Conservation (phyloP, 2,888 invertebrate genomes). For the Cancer borealis region DNA sequence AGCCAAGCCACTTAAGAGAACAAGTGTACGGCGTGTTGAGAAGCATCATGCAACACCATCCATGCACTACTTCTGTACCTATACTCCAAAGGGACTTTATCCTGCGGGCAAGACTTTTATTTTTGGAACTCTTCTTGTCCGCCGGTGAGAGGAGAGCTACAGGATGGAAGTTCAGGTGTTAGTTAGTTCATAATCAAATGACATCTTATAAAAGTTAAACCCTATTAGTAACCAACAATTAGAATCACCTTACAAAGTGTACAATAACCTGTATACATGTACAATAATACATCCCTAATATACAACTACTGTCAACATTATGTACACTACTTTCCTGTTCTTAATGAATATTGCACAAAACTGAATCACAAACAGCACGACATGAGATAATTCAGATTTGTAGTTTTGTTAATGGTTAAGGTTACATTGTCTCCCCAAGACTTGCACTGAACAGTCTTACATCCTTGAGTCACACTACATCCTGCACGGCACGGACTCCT, state of each 20-base stretch:
- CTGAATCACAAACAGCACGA: background rate
- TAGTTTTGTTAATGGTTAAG: background rate
- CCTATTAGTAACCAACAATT: slow-evolving; percentile 16
- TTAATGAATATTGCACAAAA: background rate
- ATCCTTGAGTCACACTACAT: background rate
- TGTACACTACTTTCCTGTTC: background rate
- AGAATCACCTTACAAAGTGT: background rate
- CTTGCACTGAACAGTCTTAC: background rate
- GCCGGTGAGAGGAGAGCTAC: slow-evolving; percentile 69
- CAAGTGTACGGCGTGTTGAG: background rate
- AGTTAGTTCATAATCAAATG: background rate
- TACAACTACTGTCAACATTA: background rate
- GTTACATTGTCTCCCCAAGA: background rate
- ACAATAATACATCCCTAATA: background rate
- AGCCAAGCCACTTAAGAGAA: background rate
- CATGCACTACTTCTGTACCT: slow-evolving; percentile 80
- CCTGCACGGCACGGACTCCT: background rate
- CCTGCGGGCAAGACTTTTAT: slow-evolving; percentile 87
- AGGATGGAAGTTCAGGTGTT: slow-evolving; percentile 47
- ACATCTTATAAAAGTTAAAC: background rate
- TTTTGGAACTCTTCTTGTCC: slow-evolving; percentile 74
- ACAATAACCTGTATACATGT: background rate
- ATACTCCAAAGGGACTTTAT: slow-evolving; percentile 93
- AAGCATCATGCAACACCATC: slow-evolving; percentile 48
- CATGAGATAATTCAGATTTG: background rate